Evolutionary conservation across 2,113 vertebrate genomes (phyloP), one percentile per base, ranked within the genome.

Genomic region (Bufo gargarizans): DNA sequence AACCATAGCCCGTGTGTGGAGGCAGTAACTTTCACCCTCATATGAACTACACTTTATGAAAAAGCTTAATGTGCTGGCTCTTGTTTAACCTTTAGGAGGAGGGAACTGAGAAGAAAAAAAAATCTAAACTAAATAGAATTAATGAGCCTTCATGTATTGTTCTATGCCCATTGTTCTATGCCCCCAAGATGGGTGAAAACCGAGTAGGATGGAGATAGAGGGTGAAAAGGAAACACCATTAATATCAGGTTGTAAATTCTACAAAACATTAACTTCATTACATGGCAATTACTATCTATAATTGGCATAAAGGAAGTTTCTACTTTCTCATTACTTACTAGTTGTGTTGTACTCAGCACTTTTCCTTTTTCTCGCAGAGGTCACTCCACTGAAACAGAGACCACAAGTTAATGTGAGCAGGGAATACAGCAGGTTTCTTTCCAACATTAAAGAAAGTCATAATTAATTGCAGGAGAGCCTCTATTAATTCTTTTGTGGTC

Each of bases 181-280:
- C 33, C 33, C 88, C 92, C 92, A 95, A 90, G 88, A 91, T 90
- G 90, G 91, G 89, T 12, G 80, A 92, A 94, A 95, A 94, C 90
- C 91, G 92, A 93, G 92, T 93, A 65, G 89, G 91, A 91, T 89
- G 90, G 85, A 93, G 91, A 89, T 56, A 65, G 91, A 90, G 90
- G 91, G 89, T 91, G 88, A 91, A 90, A 92, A 92, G 92, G 92
- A 93, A 93, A 91, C 91, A 90, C 90, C 93, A 90, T 95, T 93
- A 95, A 95, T 92, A 94, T 92, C 92, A 91, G 93, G 95, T 93
- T 95, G 95, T 97, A 97, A 97, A 98, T 96, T 95, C 95, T 94
- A 95, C 96, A 92, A 96, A 96, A 96, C 96, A 96, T 96, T 97
- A 96, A 97, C 96, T 96, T 97, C 97, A 95, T 97, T 96, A 96